A percentile compares a stretch with the other conserved stretches of the same genome.
These are phyloP conservation scores for Astreopora myriophthalma DNA, from an alignment of 64 coral and sea anemone species.

Conservation along the genomic window DNA sequence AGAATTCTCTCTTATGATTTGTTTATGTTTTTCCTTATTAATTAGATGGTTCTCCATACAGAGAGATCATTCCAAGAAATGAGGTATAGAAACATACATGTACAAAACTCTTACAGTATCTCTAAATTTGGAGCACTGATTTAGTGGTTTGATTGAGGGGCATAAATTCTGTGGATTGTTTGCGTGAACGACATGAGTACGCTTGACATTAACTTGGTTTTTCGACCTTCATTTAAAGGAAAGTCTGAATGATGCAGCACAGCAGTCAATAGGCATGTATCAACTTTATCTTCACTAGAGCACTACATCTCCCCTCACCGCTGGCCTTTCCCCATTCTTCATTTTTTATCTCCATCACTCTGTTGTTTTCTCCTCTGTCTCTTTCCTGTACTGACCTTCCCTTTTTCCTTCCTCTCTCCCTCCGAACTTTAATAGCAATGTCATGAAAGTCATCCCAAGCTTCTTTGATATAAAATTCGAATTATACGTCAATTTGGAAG, in stretches of 20 bases:
- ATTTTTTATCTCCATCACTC: background rate
- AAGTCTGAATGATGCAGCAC: background rate
- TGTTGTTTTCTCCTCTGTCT: background rate
- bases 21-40: background rate
- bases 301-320: background rate
- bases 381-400: background rate
- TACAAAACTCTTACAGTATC: too few relatives aligned
- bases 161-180: too few relatives aligned
- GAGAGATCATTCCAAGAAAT: conserved; percentile 2
- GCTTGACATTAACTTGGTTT: background rate
- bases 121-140: too few relatives aligned
- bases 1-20: too few relatives aligned
- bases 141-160: too few relatives aligned
- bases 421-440: too few relatives aligned
- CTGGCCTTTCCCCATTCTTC: background rate
- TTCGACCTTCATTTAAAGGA: background rate
- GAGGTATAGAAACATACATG: background rate
- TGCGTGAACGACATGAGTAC: background rate
- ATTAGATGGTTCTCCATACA: conserved; percentile 7
- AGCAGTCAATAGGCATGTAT: background rate
- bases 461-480: too few relatives aligned
- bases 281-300: background rate
- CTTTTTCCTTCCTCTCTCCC: background rate
- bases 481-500: too few relatives aligned
- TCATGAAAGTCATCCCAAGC: too few relatives aligned